phyloP scores from a whole-genome alignment of 2,797 vertebrate species.

The Aeoliscus strigatus region DNA sequence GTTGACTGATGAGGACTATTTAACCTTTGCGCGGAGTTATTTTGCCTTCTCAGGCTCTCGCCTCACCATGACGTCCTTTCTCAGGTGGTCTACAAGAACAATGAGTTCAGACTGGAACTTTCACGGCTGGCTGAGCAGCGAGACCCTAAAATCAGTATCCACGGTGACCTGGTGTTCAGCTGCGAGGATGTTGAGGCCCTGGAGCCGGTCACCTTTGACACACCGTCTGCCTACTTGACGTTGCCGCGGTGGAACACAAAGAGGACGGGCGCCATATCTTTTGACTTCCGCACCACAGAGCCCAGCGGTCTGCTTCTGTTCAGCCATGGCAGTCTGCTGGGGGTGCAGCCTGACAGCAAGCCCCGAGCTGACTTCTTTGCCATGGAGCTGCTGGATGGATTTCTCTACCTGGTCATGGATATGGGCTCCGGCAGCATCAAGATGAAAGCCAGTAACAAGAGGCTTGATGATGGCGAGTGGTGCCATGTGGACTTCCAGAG shows the following conservation, averaged over 20 bases:
- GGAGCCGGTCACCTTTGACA: constrained; percentile 89
- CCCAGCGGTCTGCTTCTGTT: constrained; percentile 87
- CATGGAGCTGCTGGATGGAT: constrained; percentile 88
- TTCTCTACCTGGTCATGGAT: constrained; percentile 88
- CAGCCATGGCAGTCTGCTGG: constrained; percentile 80
- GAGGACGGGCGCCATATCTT: constrained; percentile 87
- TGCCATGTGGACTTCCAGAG: constrained; percentile 93
- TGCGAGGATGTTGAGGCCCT: constrained; percentile 87
- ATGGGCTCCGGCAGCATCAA: constrained; percentile 92
- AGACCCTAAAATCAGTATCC: constrained; percentile 85
- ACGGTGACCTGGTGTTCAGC: constrained; percentile 87
- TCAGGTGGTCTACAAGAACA: constrained; percentile 95
- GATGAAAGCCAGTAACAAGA: constrained; percentile 82
- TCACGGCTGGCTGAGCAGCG: constrained; percentile 87
- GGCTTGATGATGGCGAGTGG: constrained; percentile 90
- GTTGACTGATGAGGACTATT: constrained; percentile 52
- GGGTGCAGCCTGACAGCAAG: constrained; percentile 58
- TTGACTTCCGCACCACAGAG: constrained; percentile 92
- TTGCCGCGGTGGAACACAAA: constrained; percentile 87
- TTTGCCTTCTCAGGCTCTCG: constrained; percentile 28
- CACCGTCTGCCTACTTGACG: constrained; percentile 79
- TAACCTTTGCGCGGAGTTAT: constrained; percentile 27
- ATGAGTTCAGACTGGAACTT: constrained; percentile 92
- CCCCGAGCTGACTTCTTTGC: constrained; percentile 84
- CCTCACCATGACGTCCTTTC: constrained; percentile 41